Evolutionary conservation across 1,140 invertebrate species (phyloP).

Genomic region (Mamestra configurata): DNA sequence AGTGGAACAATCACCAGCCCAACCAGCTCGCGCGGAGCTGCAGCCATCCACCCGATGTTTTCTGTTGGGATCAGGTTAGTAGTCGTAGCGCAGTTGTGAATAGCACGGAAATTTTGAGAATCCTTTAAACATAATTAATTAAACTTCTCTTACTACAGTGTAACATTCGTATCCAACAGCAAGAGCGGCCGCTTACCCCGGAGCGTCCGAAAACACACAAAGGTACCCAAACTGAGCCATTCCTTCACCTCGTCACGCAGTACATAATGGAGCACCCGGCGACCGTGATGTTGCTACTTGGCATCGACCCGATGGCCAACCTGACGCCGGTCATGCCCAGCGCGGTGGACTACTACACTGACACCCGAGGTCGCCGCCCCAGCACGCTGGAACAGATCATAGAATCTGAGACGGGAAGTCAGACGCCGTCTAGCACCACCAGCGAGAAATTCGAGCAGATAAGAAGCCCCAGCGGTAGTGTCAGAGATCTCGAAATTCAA

Average conservation of each 20-base stretch:
- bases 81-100: too few species aligned
- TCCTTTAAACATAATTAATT: not conserved
- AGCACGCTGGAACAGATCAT: conserved; percentile 82
- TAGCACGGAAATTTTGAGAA: not conserved
- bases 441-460: conserved; percentile 73
- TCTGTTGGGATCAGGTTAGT: conserved; percentile 90
- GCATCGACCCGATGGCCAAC: conserved; percentile 82
- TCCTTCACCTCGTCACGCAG: conserved; percentile 84
- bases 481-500: conserved; percentile 69
- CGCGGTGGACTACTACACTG: conserved; percentile 76
- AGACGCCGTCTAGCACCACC: conserved; percentile 77
- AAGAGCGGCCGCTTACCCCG: conserved; percentile 79
- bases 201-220: conserved; percentile 78
- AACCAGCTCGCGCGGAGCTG: conserved; percentile 91
- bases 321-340: conserved; percentile 73
- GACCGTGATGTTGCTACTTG: conserved; percentile 85
- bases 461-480: conserved; percentile 73
- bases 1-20: conserved; percentile 83
- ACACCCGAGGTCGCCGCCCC: conserved; percentile 70
- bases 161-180: conserved; percentile 64
- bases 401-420: conserved; percentile 81
- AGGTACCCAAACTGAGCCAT: conserved; percentile 85
- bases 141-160: not conserved
- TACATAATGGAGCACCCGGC: conserved; percentile 87
- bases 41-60: conserved; percentile 94